A percentile compares a stretch with the other conserved stretches of the same genome.
Conservation (phyloP, 2,888 invertebrate species). For the Auanema sp. region DNA sequence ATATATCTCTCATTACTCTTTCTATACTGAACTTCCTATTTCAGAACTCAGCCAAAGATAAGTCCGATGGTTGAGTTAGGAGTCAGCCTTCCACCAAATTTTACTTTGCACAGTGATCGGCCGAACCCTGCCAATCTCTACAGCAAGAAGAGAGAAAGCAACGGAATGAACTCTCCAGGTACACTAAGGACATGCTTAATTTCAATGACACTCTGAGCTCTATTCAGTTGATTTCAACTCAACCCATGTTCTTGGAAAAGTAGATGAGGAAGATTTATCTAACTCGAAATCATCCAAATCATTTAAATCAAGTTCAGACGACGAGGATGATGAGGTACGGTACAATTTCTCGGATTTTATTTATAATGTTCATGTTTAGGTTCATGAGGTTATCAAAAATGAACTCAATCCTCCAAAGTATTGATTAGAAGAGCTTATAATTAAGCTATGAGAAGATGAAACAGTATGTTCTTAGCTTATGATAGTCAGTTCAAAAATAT, state of each 20-base stretch:
- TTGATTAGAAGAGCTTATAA: too few relatives aligned
- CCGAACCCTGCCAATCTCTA: neutral
- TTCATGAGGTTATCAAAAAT: constrained; percentile 2
- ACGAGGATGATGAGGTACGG: neutral
- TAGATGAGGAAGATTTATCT: constrained; percentile 1
- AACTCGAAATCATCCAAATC: neutral
- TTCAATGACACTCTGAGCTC: too few relatives aligned
- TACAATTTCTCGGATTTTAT: too few relatives aligned
- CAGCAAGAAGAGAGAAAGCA: neutral
- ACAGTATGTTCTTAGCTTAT: too few relatives aligned
- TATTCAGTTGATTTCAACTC: too few relatives aligned
- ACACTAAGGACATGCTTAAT: too few relatives aligned
- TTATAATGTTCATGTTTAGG: too few relatives aligned
- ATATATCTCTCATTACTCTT: neutral
- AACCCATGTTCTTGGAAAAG: neutral
- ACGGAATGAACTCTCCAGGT: too few relatives aligned
- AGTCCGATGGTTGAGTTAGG: neutral
- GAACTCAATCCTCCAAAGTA: constrained; percentile 3
- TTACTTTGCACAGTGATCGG: neutral
- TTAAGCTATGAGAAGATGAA: too few relatives aligned
- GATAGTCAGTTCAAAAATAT: too few relatives aligned
- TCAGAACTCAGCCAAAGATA: neutral
- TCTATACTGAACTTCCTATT: neutral
- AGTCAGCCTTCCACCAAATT: neutral
- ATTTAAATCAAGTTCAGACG: neutral